Evolutionary conservation across 2,113 vertebrate genomes (phyloP).

Genomic region (Felis catus): F.catus_Fca126_mat1.0 CM031412.1:138640001-138640500

Average conservation of each 20-base stretch:
- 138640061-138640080: neutral
- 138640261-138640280: neutral
- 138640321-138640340: neutral
- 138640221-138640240: neutral
- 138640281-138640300: neutral
- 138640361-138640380: neutral
- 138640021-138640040: neutral
- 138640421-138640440: too few relatives aligned
- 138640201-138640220: neutral
- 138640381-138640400: neutral
- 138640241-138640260: neutral
- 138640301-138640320: neutral
- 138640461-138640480: too few relatives aligned
- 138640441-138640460: too few relatives aligned
- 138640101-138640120: neutral
- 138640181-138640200: neutral
- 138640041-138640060: neutral
- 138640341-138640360: accelerated
- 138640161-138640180: neutral
- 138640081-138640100: neutral
- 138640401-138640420: neutral
- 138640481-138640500: too few relatives aligned
- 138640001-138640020: neutral
- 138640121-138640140: accelerated
- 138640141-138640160: neutral